Evolutionary conservation across 2,113 vertebrate genomes (phyloP).

Genomic region (Vidua macroura): DNA sequence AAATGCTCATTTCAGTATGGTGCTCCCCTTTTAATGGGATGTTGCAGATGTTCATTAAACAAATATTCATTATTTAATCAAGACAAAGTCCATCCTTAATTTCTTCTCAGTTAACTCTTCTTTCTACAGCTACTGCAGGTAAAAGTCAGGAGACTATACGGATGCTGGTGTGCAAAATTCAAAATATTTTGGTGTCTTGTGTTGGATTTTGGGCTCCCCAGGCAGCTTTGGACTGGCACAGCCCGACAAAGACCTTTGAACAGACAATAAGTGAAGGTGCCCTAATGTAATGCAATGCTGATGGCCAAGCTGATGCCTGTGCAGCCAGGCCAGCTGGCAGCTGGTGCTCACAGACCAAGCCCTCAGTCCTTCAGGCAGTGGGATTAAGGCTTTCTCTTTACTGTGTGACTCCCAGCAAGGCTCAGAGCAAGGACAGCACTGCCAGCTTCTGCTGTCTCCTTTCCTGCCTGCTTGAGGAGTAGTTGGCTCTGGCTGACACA

Average conservation of each 20-base stretch:
- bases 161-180: not conserved
- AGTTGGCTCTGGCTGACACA: not conserved
- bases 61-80: not conserved
- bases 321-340: not conserved
- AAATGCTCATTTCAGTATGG: not conserved
- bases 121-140: not conserved
- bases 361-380: not conserved
- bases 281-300: accelerated
- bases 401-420: not conserved
- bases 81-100: not conserved
- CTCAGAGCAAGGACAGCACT: not conserved
- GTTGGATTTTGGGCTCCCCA: not conserved
- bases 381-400: not conserved
- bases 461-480: accelerated
- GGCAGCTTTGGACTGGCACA: not conserved
- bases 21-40: not conserved
- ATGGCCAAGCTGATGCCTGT: not conserved
- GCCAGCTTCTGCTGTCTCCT: not conserved
- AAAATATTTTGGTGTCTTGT: not conserved
- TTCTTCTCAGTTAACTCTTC: not conserved
- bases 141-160: not conserved
- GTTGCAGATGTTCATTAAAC: not conserved
- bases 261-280: not conserved
- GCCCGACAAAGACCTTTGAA: not conserved
- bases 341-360: not conserved